Base-by-base conservation (phyloP, 1,140 invertebrate genomes). In the Laodelphax striatellus region DNA sequence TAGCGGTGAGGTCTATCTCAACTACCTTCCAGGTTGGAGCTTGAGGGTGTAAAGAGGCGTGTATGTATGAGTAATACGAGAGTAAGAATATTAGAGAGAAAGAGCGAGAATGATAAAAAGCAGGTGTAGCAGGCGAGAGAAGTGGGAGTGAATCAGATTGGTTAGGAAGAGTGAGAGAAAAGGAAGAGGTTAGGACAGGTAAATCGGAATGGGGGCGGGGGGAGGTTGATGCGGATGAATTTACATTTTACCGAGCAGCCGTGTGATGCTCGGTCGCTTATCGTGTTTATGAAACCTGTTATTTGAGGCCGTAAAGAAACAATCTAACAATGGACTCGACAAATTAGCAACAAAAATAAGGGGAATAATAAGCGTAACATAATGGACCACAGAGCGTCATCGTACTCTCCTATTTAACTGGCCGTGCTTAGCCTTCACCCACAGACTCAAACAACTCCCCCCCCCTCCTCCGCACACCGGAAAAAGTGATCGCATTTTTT, bases 141-240 rank as follows among this genome's bases (percentile, higher is more conserved):
- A 38, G 34, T 38, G 34, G 34, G 11, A 38, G 34, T 38, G 34
- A 11, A 38, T 38, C 34, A 38, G 34, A 38, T 38, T 50, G 46
- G 11, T n/a, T n/a, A 69, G 66, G 42, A 62, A 63, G 63, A 64
- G 65, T 62, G 66, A 68, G 21, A 28, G 19, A 17, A 6, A 6
- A 21, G 5, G 21, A 50, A 19, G 19, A 46, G 11, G 19, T 4
- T n/a, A 46, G 13, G 19, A 5, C 16, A 11, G 46, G 22, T 34
- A 57, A 24, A 24, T 34, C 66, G 62, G 63, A 62, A 65, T 56
- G 50, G 52, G 43, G 21, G 50, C 62, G 60, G 16, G 46, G 64
- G 52, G 65, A 53, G 62, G 46, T 17, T 50, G 16, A 50, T 19
- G 21, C 46, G 21, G 21, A 50, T 17, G 21, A 50, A 50, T 50